Base-by-base conservation (phyloP, 1,140 invertebrate genomes). In the Habropoda laboriosa region DNA sequence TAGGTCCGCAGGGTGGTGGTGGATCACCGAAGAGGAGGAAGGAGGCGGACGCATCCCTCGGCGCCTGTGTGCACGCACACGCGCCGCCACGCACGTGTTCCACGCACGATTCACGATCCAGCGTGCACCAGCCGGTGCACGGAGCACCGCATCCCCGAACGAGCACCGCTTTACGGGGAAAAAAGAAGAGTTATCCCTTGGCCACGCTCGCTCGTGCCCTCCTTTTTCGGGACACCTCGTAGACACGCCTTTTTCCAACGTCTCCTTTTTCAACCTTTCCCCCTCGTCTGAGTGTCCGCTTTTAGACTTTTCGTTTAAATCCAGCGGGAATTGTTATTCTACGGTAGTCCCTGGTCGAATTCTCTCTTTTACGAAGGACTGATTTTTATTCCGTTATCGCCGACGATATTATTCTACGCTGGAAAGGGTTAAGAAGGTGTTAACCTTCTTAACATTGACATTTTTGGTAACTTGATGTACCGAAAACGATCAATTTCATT, bases 1-100 rank as follows among this genome's bases (percentile, higher is more conserved):
- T 86, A 87, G 78, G 82, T 83, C 75, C 75, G 82, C 68, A 68
- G 80, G 80, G 76, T 82, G 75, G 63, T 73, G 83, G 76, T 55
- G 83, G 70, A 58, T 73, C 35, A 27, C n/a, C n/a, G n/a, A n/a
- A n/a, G 47, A 67, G 70, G 79, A 61, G 67, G 60, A 66, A 73
- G 67, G 53, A 21, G 51, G 47, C 35, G 49, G 74, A 78, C 71
- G 83, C 84, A 79, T 82, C 79, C 79, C 83, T 70, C 32, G 32
- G 42, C 51, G 45, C 40, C 18, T 32, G 66, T 49, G 55, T 64
- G n/a, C 51, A 38, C 68, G 47, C 63, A 57, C 47, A 64, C 74
- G 60, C 32, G 45, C 40, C 63, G 30, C 42, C 42, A 60, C 66
- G 58, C 66, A 80, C 70, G 73, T 67, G 63, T 67, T 67, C n/a